phyloP scores from a whole-genome alignment of 2,797 vertebrate genomes.

The Pipistrellus pygmaeus region DNA sequence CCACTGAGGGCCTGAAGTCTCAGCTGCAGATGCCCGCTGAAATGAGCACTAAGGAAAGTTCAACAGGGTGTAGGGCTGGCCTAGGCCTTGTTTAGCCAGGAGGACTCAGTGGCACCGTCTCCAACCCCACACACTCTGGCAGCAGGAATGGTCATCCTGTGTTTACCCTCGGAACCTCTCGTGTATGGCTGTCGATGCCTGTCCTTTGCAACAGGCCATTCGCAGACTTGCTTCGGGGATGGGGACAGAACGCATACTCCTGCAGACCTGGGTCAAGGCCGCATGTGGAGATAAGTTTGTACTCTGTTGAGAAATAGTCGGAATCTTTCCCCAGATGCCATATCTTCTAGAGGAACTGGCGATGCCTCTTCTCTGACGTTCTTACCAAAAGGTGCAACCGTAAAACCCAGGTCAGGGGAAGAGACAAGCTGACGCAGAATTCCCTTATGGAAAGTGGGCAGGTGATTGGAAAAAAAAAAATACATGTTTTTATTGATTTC shows the following conservation, averaged over 20 bases:
- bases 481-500: too few relatives aligned
- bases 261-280: neutral
- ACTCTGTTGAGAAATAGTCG: neutral
- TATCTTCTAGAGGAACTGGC: neutral
- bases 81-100: neutral
- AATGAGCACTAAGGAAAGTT: neutral
- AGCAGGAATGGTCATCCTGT: neutral
- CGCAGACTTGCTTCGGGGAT: neutral
- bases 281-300: neutral
- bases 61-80: neutral
- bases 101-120: neutral
- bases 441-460: neutral
- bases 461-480: too few relatives aligned
- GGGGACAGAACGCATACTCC: rapidly evolving
- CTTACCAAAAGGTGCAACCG: neutral
- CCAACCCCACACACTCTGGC: neutral
- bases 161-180: neutral
- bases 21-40: neutral
- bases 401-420: neutral
- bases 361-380: neutral
- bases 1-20: neutral
- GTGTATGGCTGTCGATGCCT: rapidly evolving
- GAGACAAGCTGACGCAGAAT: neutral
- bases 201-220: neutral
- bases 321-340: neutral